A percentile compares a stretch with the other conserved stretches of the same genome.
Conservation (phyloP, 2,888 invertebrate genomes). For the Tachina grossa region DNA sequence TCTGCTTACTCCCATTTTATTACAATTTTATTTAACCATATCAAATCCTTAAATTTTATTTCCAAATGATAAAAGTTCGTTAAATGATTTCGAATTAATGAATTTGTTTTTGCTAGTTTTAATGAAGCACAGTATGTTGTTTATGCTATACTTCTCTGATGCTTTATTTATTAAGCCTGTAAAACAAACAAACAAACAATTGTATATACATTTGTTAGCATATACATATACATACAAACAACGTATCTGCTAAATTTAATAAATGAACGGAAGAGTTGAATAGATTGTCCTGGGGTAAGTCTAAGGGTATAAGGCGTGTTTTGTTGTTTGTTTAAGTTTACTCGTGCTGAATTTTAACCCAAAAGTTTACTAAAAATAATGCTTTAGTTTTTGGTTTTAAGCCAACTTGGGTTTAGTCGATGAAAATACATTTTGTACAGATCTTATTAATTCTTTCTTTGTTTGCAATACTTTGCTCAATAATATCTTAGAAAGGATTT, state of each 20-base stretch:
- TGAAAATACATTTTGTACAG: conserved; percentile 31
- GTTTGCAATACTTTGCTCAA: background rate
- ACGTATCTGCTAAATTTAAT: background rate
- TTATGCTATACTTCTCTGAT: background rate
- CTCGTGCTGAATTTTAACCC: background rate
- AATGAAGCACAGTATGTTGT: background rate
- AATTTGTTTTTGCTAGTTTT: conserved; percentile 11
- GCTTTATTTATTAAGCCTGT: background rate
- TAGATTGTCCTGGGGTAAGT: conserved; percentile 6
- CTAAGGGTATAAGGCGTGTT: background rate
- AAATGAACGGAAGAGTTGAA: conserved; percentile 22
- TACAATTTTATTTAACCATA: background rate
- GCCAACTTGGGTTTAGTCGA: conserved; percentile 3
- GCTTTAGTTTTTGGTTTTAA: background rate
- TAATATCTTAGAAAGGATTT: conserved; percentile 17
- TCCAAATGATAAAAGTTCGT: background rate
- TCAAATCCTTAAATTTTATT: background rate
- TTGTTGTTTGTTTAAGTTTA: background rate
- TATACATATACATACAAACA: conserved; percentile 1
- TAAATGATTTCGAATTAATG: background rate
- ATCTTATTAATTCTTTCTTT: conserved; percentile 10
- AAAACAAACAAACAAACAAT: conserved; percentile 15
- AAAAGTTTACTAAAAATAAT: conserved; percentile 32
- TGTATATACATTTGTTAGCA: background rate
- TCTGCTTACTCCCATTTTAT: background rate